phyloP scores from a whole-genome alignment of 2,888 invertebrate genomes.

The Ormyrus labotus region DNA sequence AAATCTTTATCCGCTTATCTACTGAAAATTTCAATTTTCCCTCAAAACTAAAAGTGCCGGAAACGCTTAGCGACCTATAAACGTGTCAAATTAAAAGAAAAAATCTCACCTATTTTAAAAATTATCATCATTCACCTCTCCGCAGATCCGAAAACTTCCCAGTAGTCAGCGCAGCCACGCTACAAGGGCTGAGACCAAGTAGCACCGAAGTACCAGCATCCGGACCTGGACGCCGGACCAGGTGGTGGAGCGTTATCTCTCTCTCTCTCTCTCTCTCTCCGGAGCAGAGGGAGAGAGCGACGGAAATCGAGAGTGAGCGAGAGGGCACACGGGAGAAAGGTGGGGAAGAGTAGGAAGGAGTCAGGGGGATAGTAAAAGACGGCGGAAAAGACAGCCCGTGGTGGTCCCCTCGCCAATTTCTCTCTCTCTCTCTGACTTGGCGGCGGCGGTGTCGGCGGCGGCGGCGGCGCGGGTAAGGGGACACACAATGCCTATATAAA shows the following conservation, averaged over 20 bases:
- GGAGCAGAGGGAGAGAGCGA: slow-evolving; percentile 14
- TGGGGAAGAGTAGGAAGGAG: slow-evolving; percentile 5
- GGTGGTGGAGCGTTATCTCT: neutral
- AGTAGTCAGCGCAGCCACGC: neutral
- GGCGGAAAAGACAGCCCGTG: slow-evolving; percentile 14
- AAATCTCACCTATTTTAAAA: too few species aligned
- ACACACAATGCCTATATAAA: slow-evolving; percentile 75
- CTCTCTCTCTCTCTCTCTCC: too few species aligned
- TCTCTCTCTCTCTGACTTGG: slow-evolving; percentile 65
- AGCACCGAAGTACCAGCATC: neutral
- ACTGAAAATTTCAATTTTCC: neutral
- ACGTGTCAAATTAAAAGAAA: neutral
- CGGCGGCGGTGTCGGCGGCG: too few species aligned
- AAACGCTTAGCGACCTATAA: neutral
- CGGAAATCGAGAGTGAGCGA: slow-evolving; percentile 8
- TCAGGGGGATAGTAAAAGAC: slow-evolving; percentile 31
- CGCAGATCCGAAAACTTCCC: neutral
- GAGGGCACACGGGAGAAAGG: neutral
- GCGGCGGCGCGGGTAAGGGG: slow-evolving; percentile 66
- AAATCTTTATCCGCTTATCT: neutral
- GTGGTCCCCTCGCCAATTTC: slow-evolving; percentile 20
- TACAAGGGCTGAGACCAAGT: neutral
- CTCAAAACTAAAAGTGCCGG: neutral
- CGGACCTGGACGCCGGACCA: neutral
- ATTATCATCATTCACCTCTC: neutral